These are phyloP conservation scores for Sarcophaga caerulescens DNA, from an alignment of 2,888 invertebrate species.

Conservation along the genomic window DNA sequence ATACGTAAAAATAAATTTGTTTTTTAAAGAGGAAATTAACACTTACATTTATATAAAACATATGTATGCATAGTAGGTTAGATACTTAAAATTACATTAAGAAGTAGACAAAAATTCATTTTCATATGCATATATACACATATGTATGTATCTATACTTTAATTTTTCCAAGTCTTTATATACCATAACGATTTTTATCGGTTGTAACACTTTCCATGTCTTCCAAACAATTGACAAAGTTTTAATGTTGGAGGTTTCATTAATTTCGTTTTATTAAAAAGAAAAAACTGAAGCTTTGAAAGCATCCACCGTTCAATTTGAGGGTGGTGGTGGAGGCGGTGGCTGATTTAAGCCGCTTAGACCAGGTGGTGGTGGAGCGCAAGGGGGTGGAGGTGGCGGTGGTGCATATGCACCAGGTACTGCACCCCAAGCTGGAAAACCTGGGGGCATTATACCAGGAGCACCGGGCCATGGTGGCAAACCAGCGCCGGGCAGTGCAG, in stretches of 20 bases:
- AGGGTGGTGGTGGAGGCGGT: conserved; percentile 87
- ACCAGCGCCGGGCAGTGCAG: conserved; percentile 52
- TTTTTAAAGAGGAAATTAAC: no score
- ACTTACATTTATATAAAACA: no score
- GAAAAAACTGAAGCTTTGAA: neutral
- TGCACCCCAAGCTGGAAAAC: conserved; percentile 76
- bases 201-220: conserved; percentile 47
- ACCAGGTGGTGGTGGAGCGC: conserved; percentile 82
- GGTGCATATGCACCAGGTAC: conserved; percentile 75
- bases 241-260: conserved; percentile 37
- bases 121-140: no score
- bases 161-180: neutral
- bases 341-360: conserved; percentile 84
- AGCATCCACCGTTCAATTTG: conserved; percentile 68
- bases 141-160: neutral
- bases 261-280: neutral
- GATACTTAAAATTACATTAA: no score
- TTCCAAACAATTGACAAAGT: conserved; percentile 60
- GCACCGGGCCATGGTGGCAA: conserved; percentile 77
- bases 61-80: no score
- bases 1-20: no score
- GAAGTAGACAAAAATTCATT: no score
- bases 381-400: conserved; percentile 83
- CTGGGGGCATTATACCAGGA: conserved; percentile 74
- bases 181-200: neutral